Evolutionary conservation across 2,888 invertebrate genomes (phyloP), one percentile per base, ranked within the genome.

Genomic region (Noctua pronuba): DNA sequence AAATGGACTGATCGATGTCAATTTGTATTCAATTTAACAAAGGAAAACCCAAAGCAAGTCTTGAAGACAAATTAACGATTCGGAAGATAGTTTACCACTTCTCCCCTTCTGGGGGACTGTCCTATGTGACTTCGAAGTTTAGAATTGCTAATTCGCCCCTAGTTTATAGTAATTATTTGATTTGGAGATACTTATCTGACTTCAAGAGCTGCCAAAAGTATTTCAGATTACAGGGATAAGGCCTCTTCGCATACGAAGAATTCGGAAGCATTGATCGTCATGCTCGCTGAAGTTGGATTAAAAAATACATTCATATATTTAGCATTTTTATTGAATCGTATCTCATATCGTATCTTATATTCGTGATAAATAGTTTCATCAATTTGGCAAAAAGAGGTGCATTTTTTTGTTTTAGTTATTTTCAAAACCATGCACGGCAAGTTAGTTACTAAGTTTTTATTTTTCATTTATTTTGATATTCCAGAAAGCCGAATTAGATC

Each of bases 401-500:
- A 52, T 21, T 41, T 21, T 58, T 52, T 52, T n/a, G 8, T n/a
- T 68, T 41, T 4, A 41, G 11, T n/a, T 10, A 0, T 24, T 44
- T 71, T 55, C 2, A 35, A 60, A 11, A 44, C 69, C 71, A 73
- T 79, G 85, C 86, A 84, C 88, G 88, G 75, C 86, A 86, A 88
- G 87, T 75, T 69, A 81, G 83, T 88, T 83, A 16, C 69, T 70
- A 55, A 55, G 38, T 81, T 75, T 71, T 83, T 82, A 85, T 85
- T 84, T 76, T 69, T 0, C 72, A 80, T 89, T 87, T 85, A 75
- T 83, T 92, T 92, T 90, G 80, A 88, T 86, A 90, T 95, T 95
- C 91, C 95, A 95, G 95, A 94, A 89, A 84, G 91, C 91, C 92
- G 93, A 88, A 88, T 93, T 90, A 91, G 87, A 87, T 88, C 92